Evolutionary conservation across 2,113 vertebrate genomes (phyloP).

Genomic region (Microcebus tavaratra): DNA sequence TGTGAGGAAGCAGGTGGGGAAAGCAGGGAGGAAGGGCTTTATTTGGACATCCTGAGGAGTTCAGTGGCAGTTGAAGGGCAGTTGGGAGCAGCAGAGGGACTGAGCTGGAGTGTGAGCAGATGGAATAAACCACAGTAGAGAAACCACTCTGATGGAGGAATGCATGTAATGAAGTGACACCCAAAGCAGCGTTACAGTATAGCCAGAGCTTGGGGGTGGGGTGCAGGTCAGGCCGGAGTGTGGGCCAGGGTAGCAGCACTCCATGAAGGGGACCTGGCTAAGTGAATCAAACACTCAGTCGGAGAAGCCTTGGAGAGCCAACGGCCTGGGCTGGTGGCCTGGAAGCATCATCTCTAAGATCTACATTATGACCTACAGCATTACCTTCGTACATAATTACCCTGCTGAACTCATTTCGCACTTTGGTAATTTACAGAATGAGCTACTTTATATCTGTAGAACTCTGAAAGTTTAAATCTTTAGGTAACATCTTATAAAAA

Average conservation of each 20-base stretch:
- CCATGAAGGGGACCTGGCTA: no score
- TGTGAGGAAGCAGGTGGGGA: neutral
- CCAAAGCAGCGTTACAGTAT: neutral
- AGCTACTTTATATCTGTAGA: neutral
- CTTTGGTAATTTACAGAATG: neutral
- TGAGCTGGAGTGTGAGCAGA: neutral
- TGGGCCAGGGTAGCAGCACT: fast-evolving
- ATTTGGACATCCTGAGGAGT: neutral
- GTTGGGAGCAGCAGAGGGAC: neutral
- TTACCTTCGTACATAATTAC: neutral
- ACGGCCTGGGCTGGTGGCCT: fast-evolving
- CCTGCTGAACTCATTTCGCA: neutral
- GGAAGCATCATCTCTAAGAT: neutral
- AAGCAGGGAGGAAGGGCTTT: neutral
- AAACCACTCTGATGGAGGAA: neutral
- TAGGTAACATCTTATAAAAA: neutral
- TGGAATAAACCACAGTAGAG: neutral
- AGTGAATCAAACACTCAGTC: neutral
- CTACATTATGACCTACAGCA: neutral
- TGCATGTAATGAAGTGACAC: neutral
- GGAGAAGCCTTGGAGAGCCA: neutral
- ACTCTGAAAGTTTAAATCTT: neutral
- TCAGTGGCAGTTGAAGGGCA: neutral
- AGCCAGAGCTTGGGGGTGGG: fast-evolving
- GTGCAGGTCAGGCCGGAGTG: fast-evolving